Conservation (phyloP, 2,797 vertebrate species). For the Picus viridis region DNA sequence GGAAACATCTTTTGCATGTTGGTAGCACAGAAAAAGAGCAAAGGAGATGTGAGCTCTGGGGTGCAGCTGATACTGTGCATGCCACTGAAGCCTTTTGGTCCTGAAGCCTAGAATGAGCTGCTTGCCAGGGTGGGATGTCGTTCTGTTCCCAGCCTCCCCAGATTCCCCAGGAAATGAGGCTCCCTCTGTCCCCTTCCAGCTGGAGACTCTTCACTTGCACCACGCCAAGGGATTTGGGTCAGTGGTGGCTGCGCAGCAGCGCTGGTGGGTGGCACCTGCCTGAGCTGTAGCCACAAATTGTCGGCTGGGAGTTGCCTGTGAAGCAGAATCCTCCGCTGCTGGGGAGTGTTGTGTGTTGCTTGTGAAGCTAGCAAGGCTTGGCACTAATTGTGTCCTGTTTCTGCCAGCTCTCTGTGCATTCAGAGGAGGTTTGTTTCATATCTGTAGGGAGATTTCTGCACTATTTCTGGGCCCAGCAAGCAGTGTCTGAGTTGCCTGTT, state of each 20-base stretch:
- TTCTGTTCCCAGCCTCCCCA: neutral
- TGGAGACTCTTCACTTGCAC: neutral
- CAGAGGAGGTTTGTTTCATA: neutral
- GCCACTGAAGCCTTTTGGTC: neutral
- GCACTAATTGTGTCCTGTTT: neutral
- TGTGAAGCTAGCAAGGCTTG: neutral
- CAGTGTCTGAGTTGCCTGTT: neutral
- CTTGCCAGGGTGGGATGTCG: neutral
- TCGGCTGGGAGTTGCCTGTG: neutral
- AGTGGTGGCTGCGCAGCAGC: neutral
- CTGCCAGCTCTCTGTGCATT: neutral
- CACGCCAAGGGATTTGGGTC: neutral
- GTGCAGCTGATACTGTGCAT: neutral
- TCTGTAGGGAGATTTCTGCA: neutral
- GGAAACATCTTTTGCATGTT: neutral
- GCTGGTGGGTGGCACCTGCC: neutral
- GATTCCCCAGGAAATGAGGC: neutral
- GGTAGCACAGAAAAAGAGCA: neutral
- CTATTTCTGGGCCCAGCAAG: neutral
- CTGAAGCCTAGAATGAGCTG: neutral
- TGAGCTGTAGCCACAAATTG: rapidly evolving
- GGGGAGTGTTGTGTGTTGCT: neutral
- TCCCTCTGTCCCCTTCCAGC: neutral
- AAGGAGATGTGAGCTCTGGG: neutral
- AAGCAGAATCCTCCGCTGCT: neutral